Percentiles rank a stretch among this genome's conserved stretches.
phyloP scores from a whole-genome alignment of 1,140 invertebrate species.

The Drosophila willistoni region DNA sequence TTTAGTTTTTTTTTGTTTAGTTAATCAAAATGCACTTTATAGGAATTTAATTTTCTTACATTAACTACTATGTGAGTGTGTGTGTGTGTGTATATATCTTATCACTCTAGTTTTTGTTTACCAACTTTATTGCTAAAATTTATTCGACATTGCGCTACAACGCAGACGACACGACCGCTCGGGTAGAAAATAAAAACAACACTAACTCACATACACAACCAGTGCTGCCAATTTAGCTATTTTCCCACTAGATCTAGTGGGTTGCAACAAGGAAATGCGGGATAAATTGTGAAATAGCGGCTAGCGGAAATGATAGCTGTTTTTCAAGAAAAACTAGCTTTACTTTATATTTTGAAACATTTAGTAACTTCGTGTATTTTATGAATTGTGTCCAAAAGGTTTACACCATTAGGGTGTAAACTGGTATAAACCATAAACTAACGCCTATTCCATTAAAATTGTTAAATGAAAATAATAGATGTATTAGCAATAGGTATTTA shows the following conservation, averaged over 20 bases:
- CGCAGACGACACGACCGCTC: background rate
- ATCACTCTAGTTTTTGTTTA: constrained; percentile 10
- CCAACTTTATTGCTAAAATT: constrained; percentile 14
- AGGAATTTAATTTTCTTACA: constrained; percentile 10
- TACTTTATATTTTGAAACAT: too few species aligned
- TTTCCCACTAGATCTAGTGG: too few species aligned
- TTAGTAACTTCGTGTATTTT: too few species aligned
- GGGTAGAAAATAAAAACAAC: background rate
- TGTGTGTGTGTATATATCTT: background rate
- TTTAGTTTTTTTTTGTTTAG: background rate
- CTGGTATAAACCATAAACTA: background rate
- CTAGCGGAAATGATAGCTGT: too few species aligned
- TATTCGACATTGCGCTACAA: constrained; percentile 1
- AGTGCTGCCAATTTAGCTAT: too few species aligned
- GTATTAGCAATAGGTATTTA: too few species aligned
- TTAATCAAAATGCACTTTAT: constrained; percentile 8
- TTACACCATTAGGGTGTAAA: constrained; percentile 10
- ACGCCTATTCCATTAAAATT: constrained; percentile 2
- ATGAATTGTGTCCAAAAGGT: constrained; percentile 23
- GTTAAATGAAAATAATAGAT: too few species aligned
- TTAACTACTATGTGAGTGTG: background rate
- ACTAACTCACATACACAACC: too few species aligned
- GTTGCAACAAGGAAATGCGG: too few species aligned
- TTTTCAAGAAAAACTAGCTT: too few species aligned
- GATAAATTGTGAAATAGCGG: too few species aligned